Base-by-base conservation (phyloP, 2,113 vertebrate genomes). In the Cyanoramphus novaezelandiae region DNA sequence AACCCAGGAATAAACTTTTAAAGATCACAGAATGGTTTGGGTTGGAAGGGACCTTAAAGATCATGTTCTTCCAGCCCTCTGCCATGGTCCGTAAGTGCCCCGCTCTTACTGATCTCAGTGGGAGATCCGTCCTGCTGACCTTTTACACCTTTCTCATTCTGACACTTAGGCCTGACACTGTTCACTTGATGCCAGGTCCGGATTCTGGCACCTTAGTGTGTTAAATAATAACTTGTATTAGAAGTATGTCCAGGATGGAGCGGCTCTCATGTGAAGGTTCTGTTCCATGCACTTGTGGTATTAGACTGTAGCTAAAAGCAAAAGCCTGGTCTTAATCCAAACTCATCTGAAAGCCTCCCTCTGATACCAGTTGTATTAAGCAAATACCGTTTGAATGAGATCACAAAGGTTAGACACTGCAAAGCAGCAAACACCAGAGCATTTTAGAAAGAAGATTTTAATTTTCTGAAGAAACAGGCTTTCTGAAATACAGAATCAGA, bases 381-480 rank as follows among this genome's bases (percentile, higher is more conserved):
- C 50, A 74, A 83, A 53, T 9, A 39, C 9, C 77, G 4, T 79
- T 57, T 53, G 11, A 74, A 1, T 68, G 63, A n/a, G 27, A 59
- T 31, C 65, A 59, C 55, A 41, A 79, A 69, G 25, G 35, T 78
- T 65, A 92, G 74, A 69, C 77, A 86, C 44, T 86, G 93, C 91
- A 90, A 92, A 87, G 88, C 88, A 86, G 92, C 57, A 94, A 96
- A 96, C 90, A 96, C 76, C 72, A 52, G 43, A 79, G 20, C 83
- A 91, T 96, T 97, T 95, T 94, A 96, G 41, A 96, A 96, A 96
- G 82, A 90, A 90, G 74, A 80, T 87, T 97, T 97, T 97, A 96
- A 97, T 97, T 93, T 91, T 86, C 87, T 83, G 85, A 94, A 94
- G 93, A 93, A 97, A 95, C 53, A 92, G 31, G 21, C 77, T 97